Conservation (phyloP, 2,113 vertebrate genomes). For the Spilogale gracilis region DNA sequence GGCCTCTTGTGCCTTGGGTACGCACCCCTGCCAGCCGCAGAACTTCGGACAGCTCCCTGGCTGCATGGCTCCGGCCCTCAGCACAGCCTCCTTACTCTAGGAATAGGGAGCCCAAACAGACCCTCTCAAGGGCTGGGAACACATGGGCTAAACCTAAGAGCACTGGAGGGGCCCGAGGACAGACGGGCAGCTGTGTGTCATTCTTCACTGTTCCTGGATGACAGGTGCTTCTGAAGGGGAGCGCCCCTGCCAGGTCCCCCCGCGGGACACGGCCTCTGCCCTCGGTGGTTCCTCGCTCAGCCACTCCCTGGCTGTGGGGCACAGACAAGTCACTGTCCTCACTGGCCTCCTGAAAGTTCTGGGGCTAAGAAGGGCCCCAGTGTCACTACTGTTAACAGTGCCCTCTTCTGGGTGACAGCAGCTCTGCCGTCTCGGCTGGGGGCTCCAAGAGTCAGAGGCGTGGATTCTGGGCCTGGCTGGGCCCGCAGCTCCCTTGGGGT, state of each 20-base stretch:
- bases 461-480: background rate
- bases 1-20: background rate
- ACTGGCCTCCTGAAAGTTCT: background rate
- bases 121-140: background rate
- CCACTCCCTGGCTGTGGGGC: background rate
- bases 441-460: background rate
- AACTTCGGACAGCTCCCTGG: background rate
- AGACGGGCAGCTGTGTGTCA: background rate
- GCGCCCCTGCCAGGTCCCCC: background rate
- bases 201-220: background rate
- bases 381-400: accelerated
- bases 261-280: background rate
- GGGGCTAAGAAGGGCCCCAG: background rate
- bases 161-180: background rate
- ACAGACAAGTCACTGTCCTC: background rate
- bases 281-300: accelerated
- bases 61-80: background rate
- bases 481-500: too few relatives aligned
- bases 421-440: background rate
- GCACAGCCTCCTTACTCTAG: background rate
- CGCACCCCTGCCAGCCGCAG: accelerated
- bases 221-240: background rate
- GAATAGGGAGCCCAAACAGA: background rate
- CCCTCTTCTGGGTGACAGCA: background rate
- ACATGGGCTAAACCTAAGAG: background rate